phyloP scores from a whole-genome alignment of 2,888 invertebrate species.

The Cenopis cana region DNA sequence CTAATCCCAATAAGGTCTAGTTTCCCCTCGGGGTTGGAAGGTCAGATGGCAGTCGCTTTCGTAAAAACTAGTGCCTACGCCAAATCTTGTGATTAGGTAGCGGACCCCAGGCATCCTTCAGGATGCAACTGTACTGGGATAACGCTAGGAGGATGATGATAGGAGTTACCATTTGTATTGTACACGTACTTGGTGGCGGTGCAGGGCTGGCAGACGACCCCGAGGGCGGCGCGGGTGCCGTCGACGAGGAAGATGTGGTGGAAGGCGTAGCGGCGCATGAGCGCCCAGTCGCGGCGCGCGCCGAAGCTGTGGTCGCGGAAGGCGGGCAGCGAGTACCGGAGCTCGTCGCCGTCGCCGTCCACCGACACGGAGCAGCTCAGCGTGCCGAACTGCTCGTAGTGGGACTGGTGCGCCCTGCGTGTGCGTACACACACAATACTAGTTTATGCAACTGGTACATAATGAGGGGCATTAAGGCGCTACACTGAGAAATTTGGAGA shows the following conservation, averaged over 20 bases:
- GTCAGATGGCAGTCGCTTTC: too few relatives aligned
- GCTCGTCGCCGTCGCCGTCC: slow-evolving; percentile 74
- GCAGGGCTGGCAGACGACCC: slow-evolving; percentile 91
- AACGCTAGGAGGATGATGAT: too few relatives aligned
- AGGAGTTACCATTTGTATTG: too few relatives aligned
- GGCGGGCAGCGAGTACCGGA: slow-evolving; percentile 83
- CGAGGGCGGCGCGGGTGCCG: slow-evolving; percentile 88
- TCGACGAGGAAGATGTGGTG: slow-evolving; percentile 91
- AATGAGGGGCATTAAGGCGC: too few relatives aligned
- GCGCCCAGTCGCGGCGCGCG: slow-evolving; percentile 88
- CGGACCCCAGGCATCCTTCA: too few relatives aligned
- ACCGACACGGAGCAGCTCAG: slow-evolving; percentile 86
- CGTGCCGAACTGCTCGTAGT: slow-evolving; percentile 92
- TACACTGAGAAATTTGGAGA: too few relatives aligned
- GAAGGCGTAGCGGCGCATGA: slow-evolving; percentile 91
- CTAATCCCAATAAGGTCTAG: too few relatives aligned
- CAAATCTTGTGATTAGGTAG: too few relatives aligned
- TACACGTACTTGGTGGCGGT: slow-evolving; percentile 83
- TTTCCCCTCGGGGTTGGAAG: too few relatives aligned
- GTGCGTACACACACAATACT: slow-evolving; percentile 34
- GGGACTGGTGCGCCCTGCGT: slow-evolving; percentile 90
- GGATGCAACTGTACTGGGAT: too few relatives aligned
- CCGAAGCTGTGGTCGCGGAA: slow-evolving; percentile 94
- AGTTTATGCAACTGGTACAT: too few relatives aligned
- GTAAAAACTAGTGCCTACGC: too few relatives aligned